These are phyloP conservation scores for Mustelus asterias DNA, from an alignment of 2,113 vertebrate genomes.

Conservation along the genomic window DNA sequence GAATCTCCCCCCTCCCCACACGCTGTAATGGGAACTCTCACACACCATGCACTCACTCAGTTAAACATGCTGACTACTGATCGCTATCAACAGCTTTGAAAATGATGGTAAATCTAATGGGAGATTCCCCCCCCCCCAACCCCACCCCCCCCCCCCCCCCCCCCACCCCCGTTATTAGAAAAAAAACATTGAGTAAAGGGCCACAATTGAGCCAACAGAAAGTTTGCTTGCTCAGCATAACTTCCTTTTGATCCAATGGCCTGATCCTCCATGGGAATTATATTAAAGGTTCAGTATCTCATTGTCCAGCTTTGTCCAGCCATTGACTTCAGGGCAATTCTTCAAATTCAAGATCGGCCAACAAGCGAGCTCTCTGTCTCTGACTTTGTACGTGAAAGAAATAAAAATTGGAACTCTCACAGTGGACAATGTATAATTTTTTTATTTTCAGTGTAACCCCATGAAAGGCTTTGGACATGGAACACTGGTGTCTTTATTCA, in stretches of 20 bases:
- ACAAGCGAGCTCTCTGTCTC: constrained; percentile 13
- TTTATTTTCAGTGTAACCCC: constrained; percentile 2
- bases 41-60: neutral
- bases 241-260: neutral
- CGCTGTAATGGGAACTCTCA: neutral
- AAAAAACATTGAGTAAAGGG: neutral
- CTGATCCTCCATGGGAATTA: constrained; percentile 1
- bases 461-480: constrained; percentile 27
- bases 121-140: neutral
- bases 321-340: neutral
- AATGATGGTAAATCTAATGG: neutral
- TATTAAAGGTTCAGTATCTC: neutral
- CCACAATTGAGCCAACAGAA: neutral
- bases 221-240: neutral
- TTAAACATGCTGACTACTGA: neutral
- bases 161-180: neutral
- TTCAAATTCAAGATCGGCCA: constrained; percentile 7
- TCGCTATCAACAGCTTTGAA: neutral
- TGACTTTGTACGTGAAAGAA: constrained; percentile 21
- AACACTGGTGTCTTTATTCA: constrained; percentile 36
- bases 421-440: constrained; percentile 32
- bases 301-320: constrained; percentile 8
- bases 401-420: constrained; percentile 25
- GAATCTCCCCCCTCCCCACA: too few relatives aligned
- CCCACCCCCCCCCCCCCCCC: neutral